phyloP scores from a whole-genome alignment of 2,888 invertebrate genomes.

The Pristionchus fissidentatus region DNA sequence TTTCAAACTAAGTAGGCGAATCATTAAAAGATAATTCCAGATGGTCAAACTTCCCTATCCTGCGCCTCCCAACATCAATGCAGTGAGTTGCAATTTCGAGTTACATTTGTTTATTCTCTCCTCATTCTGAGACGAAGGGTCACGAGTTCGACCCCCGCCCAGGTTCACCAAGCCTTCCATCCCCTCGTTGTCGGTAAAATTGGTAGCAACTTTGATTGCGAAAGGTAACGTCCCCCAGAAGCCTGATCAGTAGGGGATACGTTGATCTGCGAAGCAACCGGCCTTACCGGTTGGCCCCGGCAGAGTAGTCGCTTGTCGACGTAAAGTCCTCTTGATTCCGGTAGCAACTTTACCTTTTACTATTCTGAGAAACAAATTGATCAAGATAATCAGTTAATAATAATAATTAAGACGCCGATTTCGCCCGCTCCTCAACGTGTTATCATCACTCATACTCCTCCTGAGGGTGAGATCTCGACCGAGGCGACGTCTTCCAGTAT shows the following conservation, averaged over 20 bases:
- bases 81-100: background rate
- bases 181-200: too few relatives aligned
- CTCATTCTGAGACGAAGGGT: background rate
- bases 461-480: slow-evolving; percentile 58
- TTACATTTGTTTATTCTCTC: background rate
- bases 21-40: background rate
- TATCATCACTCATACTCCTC: slow-evolving; percentile 61
- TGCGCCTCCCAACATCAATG: slow-evolving; percentile 20
- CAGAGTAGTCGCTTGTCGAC: too few relatives aligned
- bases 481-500: slow-evolving; percentile 28
- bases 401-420: slow-evolving; percentile 26
- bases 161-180: too few relatives aligned
- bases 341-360: too few relatives aligned
- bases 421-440: slow-evolving; percentile 52
- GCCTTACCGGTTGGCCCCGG: too few relatives aligned
- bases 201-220: too few relatives aligned
- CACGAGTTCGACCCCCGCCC: too few relatives aligned
- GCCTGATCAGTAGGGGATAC: too few relatives aligned
- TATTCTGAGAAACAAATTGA: background rate
- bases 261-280: too few relatives aligned
- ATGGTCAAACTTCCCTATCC: slow-evolving; percentile 46
- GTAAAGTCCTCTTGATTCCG: too few relatives aligned
- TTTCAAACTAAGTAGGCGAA: background rate
- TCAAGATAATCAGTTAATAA: background rate
- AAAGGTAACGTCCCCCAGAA: too few relatives aligned